phyloP scores from a whole-genome alignment of 2,888 invertebrate species.

The Tetranychus truncatus region DNA sequence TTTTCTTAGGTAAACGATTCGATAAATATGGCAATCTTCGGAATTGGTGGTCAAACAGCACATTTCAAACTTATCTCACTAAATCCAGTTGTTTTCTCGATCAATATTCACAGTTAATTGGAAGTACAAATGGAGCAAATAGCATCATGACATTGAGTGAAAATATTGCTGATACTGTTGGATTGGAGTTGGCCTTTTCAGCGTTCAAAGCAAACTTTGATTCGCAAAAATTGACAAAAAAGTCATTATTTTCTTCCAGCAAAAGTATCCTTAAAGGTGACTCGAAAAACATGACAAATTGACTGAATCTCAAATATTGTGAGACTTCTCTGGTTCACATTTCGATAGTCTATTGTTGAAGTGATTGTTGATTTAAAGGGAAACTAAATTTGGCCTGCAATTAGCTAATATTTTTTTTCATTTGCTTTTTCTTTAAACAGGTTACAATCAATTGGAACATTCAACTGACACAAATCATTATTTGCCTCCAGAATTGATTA shows the following conservation, averaged over 20 bases:
- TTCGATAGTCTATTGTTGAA: no score
- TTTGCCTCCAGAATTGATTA: neutral
- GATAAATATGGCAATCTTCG: neutral
- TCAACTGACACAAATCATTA: neutral
- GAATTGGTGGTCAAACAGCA: conserved; percentile 6
- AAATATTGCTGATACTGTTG: conserved; percentile 3
- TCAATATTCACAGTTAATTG: neutral
- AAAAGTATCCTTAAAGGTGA: neutral
- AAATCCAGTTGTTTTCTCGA: neutral
- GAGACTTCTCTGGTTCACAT: no score
- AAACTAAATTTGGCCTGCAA: no score
- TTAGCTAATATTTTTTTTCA: no score
- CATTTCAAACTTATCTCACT: neutral
- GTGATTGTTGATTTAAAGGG: no score
- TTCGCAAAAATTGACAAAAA: neutral
- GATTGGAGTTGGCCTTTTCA: neutral
- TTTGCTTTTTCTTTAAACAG: neutral
- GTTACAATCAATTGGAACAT: neutral
- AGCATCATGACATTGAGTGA: neutral
- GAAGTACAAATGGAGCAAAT: neutral
- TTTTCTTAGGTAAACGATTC: neutral
- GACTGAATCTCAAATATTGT: no score
- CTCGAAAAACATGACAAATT: no score
- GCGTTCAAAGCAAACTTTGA: neutral
- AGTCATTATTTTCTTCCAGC: neutral